Base-by-base conservation (phyloP, 2,113 vertebrate species). In the Nothoprocta pentlandii region DNA sequence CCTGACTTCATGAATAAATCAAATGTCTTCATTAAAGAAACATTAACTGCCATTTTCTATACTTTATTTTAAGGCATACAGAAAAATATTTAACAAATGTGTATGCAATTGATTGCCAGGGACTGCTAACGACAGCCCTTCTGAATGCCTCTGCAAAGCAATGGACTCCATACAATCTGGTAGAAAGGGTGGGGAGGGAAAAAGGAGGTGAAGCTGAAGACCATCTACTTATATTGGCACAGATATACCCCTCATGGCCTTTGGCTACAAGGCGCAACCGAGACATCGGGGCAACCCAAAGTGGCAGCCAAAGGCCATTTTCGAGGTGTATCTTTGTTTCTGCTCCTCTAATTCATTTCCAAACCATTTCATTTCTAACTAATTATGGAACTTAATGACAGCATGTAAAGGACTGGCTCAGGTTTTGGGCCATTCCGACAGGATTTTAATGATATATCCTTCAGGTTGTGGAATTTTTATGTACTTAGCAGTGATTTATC, bases 11-110 rank as follows among this genome's bases (percentile, higher is more conserved):
- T 95, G 85, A 95, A 94, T 93, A 95, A 96, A 96, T 93, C 92
- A 88, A 94, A 69, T 94, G 63, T 94, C 85, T 95, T 94, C 86
- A 95, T 95, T 87, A 94, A 95, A 92, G 89, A 97, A 96, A 97
- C 85, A 59, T 74, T 90, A 81, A 91, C 90, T 92, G 87, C 64
- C 83, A 89, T 95, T 95, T 97, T 95, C 95, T 93, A 96, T 80
- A 96, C 91, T 97, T 97, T 97, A 96, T 96, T 97, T 96, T 95
- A 95, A 92, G 94, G 87, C 91, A 96, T 96, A 97, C 92, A 97
- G 85, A 96, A 96, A 97, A 95, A 92, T 96, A 97, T 93, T 96
- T 96, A 95, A 97, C 91, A 97, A 96, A 94, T 89, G 63, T 94
- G 94, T 91, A 92, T 96, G 88, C 94, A 96, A 94, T 97, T 97